Conservation (phyloP, 2,797 vertebrate genomes). For the Manis pentadactyla region DNA sequence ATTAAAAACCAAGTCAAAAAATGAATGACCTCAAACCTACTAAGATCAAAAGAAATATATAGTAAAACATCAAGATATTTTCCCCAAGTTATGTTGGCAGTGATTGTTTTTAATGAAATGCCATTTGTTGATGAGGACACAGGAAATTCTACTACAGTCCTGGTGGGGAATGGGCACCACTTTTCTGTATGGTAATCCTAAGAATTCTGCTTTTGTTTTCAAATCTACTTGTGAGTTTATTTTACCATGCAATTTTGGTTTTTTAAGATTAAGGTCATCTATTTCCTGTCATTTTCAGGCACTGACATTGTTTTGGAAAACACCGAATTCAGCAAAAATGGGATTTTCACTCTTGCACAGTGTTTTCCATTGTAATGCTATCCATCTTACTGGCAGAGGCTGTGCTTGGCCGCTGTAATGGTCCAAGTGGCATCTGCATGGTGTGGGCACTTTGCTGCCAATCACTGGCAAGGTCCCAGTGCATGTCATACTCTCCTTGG, state of each 20-base stretch:
- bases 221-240: background rate
- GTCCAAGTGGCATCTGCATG: rapidly evolving
- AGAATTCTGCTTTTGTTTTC: constrained; percentile 19
- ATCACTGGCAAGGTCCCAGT: background rate
- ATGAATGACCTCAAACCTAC: background rate
- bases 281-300: background rate
- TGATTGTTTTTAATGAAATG: constrained; percentile 9
- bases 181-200: background rate
- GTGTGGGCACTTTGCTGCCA: background rate
- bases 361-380: background rate
- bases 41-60: background rate
- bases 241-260: background rate
- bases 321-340: background rate
- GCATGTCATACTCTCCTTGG: background rate
- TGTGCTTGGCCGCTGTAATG: rapidly evolving
- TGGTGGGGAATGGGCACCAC: background rate
- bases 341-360: background rate
- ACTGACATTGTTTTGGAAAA: constrained; percentile 44
- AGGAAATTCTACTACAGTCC: background rate
- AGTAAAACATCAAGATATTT: background rate
- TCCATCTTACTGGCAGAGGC: background rate
- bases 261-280: background rate
- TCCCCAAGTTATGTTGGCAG: rapidly evolving
- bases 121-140: background rate
- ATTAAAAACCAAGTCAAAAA: background rate